Percentiles rank a stretch among this genome's conserved stretches.
phyloP scores from a whole-genome alignment of 2,797 vertebrate species.

The Mormyrops boulengeri region DNA sequence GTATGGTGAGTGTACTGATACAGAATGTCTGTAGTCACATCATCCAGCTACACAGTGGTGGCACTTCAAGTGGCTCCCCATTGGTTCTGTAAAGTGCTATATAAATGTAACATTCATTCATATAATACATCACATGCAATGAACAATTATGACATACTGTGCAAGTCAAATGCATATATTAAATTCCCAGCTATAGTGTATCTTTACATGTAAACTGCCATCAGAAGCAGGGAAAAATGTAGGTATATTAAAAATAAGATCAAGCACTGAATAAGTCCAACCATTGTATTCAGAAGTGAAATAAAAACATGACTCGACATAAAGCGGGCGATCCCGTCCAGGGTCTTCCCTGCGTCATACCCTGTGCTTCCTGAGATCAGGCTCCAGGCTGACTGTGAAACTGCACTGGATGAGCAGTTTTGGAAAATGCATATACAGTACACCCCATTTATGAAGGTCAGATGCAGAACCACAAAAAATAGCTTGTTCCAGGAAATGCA shows the following conservation, averaged over 20 bases:
- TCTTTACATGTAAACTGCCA: background rate
- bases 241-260: background rate
- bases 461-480: background rate
- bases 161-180: background rate
- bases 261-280: background rate
- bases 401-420: background rate
- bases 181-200: background rate
- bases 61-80: background rate
- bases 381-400: background rate
- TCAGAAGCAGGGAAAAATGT: slow-evolving; percentile 41
- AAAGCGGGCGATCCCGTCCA: background rate
- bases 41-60: background rate
- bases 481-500: background rate
- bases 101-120: background rate
- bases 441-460: background rate
- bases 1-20: background rate
- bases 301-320: background rate
- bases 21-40: background rate
- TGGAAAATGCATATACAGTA: slow-evolving; percentile 13
- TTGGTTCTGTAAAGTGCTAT: background rate
- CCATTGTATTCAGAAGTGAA: background rate
- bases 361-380: background rate
- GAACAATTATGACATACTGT: background rate
- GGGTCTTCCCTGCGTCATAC: background rate
- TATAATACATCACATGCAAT: background rate